Evolutionary conservation across 2,113 vertebrate species (phyloP).

Genomic region (Sardina pilchardus): DNA sequence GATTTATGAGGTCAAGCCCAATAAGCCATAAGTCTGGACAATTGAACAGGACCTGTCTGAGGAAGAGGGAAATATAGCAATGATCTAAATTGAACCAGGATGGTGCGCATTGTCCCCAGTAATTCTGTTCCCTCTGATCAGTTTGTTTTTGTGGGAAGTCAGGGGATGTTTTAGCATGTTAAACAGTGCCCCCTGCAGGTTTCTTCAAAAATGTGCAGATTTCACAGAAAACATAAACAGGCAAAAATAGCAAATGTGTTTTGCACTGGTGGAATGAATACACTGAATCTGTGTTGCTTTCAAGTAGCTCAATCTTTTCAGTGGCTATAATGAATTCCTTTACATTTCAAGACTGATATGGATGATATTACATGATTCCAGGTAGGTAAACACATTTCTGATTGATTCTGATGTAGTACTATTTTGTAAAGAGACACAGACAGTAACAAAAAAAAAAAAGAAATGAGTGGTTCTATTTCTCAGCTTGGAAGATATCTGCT

Average conservation of each 20-base stretch:
- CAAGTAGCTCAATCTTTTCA: background rate
- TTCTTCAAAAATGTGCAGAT: background rate
- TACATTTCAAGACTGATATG: no score
- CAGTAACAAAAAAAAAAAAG: background rate
- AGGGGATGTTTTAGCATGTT: conserved; percentile 33
- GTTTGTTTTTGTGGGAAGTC: background rate
- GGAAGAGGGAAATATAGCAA: background rate
- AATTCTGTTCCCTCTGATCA: background rate
- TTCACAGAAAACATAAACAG: no score
- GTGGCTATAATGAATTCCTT: background rate
- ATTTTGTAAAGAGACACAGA: background rate
- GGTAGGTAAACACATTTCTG: no score
- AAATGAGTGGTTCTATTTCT: background rate
- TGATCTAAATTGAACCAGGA: background rate
- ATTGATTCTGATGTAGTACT: no score
- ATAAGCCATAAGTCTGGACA: conserved; percentile 6
- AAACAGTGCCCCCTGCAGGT: conserved; percentile 52
- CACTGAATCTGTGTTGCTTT: no score
- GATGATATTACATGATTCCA: no score
- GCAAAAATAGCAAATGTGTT: no score
- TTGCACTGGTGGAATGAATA: no score
- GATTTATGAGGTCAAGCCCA: background rate
- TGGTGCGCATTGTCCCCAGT: background rate
- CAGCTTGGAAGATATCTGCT: background rate
- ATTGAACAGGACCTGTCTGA: conserved; percentile 6